Base-by-base conservation (phyloP, 2,113 vertebrate species). In the Xiphorhynchus elegans region DNA sequence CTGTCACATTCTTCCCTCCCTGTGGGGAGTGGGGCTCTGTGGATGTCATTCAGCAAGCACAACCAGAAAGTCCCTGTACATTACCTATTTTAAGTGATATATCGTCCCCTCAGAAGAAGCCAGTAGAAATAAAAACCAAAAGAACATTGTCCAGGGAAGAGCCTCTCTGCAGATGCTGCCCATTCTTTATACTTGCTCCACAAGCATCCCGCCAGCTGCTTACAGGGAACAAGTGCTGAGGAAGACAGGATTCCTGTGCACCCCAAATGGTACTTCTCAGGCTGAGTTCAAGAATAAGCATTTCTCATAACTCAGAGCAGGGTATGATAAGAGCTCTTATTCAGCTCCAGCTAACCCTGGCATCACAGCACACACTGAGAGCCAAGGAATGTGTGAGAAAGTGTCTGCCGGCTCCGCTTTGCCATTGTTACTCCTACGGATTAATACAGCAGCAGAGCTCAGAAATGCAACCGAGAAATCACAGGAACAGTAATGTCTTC, bases 301-400 rank as follows among this genome's bases (percentile, higher is more conserved):
- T 79, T 91, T 60, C 49, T 73, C 19, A 2, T 42, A 76, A 53
- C 13, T 59, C 53, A 18, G 47, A 46, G 80, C 73, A 73, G n/a
- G 39, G 35, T 40, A 12, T 33, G 44, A 17, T 5, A 50, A 58
- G 56, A 85, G 60, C 58, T 62, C 10, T 20, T 15, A 21, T 8
- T 23, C 52, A 24, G 26, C 37, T 20, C n/a, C 79, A 83, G 68
- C 63, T 16, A n/a, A 18, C 42, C 63, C 35, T 37, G 53, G 25
- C 3, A 0, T 3, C 7, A 6, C 55, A 33, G 37, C 0, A 0
- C 70, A 20, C 31, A 12, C 14, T 0, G 0, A 53, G 49, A 80
- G 63, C 76, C 64, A 49, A 85, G 75, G 2, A 0, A 21, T 5
- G 21, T 1, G 3, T 7, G 1, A 53, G 72, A 15, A 55, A 9